Evolutionary conservation across 2,888 invertebrate species (phyloP), one percentile per base, ranked within the genome.

Genomic region (Drosophila ustulata): DNA sequence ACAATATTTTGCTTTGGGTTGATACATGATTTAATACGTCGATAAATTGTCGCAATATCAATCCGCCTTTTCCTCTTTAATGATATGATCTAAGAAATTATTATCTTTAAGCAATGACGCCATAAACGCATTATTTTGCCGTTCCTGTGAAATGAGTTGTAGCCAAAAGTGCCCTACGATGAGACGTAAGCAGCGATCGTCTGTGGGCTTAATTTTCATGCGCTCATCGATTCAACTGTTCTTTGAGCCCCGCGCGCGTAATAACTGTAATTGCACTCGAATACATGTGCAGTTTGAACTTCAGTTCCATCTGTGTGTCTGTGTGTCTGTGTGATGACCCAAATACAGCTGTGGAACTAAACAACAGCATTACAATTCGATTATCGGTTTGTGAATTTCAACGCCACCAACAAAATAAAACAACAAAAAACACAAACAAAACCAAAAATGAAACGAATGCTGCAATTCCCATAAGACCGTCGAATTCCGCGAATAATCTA

Each of bases 191-290:
- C 18, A 18, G 18, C 18, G 18, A 18, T 18, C 25, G 37, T 62
- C 61, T 59, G 56, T 49, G 32, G 34, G 46, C 59, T 57, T 41
- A 56, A 63, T 68, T 75, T 66, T 47, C 59, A 57, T 66, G 30
- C 49, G n/a, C 25, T 55, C 37, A 56, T 50, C 50, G 57, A 28
- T 70, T 67, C 65, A 66, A 66, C 63, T 25, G 39, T 43, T 51
- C 63, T 71, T 57, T 50, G 52, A 53, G 67, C 50, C 59, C 41
- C 39, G 76, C 43, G 32, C 72, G 55, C 51, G 41, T 63, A 66
- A 76, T 75, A 63, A 59, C 34, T 50, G 67, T 76, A 75, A 75
- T 75, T 75, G 76, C 72, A 59, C 39, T 58, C 68, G 65, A 67
- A 67, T 50, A 50, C 63, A 57, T 49, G 56, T 50, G 47, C 56